phyloP scores from a whole-genome alignment of 2,888 invertebrate genomes.

The Cyclophora albipunctata region DNA sequence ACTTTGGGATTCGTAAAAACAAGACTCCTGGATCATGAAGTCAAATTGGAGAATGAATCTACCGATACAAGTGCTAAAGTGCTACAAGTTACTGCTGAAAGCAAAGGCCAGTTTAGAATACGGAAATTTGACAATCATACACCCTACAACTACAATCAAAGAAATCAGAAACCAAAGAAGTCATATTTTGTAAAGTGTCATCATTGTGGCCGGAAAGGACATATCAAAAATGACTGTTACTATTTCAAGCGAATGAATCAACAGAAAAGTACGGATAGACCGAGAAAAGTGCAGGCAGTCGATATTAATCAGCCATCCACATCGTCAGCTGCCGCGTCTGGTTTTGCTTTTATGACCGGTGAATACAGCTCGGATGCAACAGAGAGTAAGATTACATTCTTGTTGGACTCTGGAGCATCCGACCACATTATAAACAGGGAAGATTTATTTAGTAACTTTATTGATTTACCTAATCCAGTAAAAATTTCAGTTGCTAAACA shows the following conservation, averaged over 20 bases:
- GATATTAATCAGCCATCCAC: constrained; percentile 5
- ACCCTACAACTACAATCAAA: not conserved
- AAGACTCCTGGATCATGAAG: constrained; percentile 7
- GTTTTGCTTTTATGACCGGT: not conserved
- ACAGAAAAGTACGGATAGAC: constrained; percentile 1
- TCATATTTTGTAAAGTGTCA: constrained; percentile 16
- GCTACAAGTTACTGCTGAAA: not conserved
- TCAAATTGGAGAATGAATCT: constrained; percentile 2
- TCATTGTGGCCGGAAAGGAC: constrained; percentile 30
- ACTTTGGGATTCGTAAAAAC: constrained; percentile 30
- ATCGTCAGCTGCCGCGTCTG: not conserved
- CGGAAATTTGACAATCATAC: no score
- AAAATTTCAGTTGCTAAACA: constrained; percentile 33
- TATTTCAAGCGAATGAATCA: constrained; percentile 16
- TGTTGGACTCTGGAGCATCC: not conserved
- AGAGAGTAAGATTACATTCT: not conserved
- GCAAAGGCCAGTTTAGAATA: no score
- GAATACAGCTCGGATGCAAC: not conserved
- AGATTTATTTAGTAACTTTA: not conserved
- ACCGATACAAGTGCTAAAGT: not conserved
- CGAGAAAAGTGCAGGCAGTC: constrained; percentile 13
- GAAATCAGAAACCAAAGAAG: not conserved
- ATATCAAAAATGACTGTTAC: constrained; percentile 29
- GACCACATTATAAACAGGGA: constrained; percentile 20
- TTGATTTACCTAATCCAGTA: constrained; percentile 13